Evolutionary conservation across 2,888 invertebrate species (phyloP), one percentile per base, ranked within the genome.

Genomic region (Podabrus alpinus): DNA sequence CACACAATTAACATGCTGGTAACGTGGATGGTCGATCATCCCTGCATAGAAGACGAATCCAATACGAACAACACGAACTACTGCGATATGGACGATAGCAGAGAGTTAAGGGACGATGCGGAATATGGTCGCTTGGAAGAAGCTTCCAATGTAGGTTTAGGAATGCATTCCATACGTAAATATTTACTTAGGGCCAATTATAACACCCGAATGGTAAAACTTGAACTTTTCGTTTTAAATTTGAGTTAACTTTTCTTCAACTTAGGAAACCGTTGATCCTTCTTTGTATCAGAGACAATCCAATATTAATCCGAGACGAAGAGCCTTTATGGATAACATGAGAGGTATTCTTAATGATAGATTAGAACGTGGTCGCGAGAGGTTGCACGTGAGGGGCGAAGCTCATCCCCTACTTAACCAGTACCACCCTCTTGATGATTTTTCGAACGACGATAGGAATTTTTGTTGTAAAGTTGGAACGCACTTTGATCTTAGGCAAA

Each of bases 11-110:
- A 90, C 82, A 88, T 88, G 80, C 82, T 92, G 69, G 91, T 91
- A 5, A 90, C 90, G 3, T 92, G 92, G 92, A 91, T 92, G 91
- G 84, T 92, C 71, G 92, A 92, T 80, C 90, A 92, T 84, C 91
- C 91, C 0, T 85, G 84, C 74, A 85, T 87, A 72, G 88, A 86
- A 70, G 79, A 80, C 10, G 80, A 74, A 16, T 13, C 62, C 10
- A 45, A 45, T 45, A 45, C 45, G 2, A 45, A 45, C 45, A 45
- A 45, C 45, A 45, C 45, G 3, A 45, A 45, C n/a, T 45, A 45
- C 5, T 45, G 45, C 2, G 45, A 45, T 45, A 45, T 45, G 45
- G 45, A 45, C n/a, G 45, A 45, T 7, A 45, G n/a, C n/a, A n/a
- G 13, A 64, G 62, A 64, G n/a, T 19, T 17, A 19, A n/a, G 17